Conservation (phyloP, 2,113 vertebrate genomes). For the Ceyx cyanopectus region DNA sequence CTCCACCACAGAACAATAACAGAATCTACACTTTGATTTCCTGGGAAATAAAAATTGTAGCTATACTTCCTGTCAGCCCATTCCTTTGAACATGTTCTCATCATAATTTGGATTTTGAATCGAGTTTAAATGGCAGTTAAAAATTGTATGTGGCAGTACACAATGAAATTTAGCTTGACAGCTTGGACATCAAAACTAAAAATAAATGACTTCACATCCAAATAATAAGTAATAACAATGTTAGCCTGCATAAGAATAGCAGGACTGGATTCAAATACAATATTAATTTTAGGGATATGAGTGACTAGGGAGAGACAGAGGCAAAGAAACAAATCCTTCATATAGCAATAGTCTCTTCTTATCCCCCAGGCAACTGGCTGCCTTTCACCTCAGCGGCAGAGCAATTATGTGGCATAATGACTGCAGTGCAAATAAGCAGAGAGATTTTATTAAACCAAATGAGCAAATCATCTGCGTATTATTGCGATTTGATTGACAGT, state of each 20-base stretch:
- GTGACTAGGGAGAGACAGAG: constrained; percentile 90
- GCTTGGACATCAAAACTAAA: constrained; percentile 89
- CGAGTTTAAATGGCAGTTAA: constrained; percentile 95
- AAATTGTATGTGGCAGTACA: constrained; percentile 90
- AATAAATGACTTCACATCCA: constrained; percentile 94
- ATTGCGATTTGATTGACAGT: constrained; percentile 99
- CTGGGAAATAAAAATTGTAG: constrained; percentile 80
- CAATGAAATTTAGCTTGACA: constrained; percentile 92
- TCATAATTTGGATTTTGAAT: constrained; percentile 87
- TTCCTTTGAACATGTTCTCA: constrained; percentile 84
- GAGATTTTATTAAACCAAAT: constrained; percentile 99
- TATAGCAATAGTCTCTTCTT: constrained; percentile 93
- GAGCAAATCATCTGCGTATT: constrained; percentile 98
- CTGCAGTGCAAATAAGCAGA: constrained; percentile 96
- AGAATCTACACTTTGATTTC: constrained; percentile 81
- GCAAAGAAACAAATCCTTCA: constrained; percentile 90
- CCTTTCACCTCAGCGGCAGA: constrained; percentile 89
- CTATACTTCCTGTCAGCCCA: constrained; percentile 76
- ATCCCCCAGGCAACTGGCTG: constrained; percentile 94
- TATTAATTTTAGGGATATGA: constrained; percentile 98
- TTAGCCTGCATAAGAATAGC: constrained; percentile 96
- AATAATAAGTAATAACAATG: constrained; percentile 99
- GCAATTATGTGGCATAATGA: constrained; percentile 99
- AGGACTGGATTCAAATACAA: constrained; percentile 95
- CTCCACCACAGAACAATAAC: constrained; percentile 48